These are phyloP conservation scores for Diprion similis DNA, from an alignment of 1,140 invertebrate species.

Conservation along the genomic window DNA sequence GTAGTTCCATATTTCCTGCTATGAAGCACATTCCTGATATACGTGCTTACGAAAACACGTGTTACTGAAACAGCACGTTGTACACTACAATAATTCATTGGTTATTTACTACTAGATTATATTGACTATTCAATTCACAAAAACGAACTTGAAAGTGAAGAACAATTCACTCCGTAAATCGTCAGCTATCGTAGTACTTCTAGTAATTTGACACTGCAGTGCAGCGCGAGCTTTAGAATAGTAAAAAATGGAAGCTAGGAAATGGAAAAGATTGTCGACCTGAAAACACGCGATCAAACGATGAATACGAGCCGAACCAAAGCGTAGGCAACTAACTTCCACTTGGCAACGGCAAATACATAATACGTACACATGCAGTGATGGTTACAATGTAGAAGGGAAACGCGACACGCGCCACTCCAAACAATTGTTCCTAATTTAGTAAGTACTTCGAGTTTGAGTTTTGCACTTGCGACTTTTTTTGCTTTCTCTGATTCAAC, in stretches of 20 bases:
- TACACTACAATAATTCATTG: no score
- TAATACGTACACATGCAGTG: background rate
- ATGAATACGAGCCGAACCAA: background rate
- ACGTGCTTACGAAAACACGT: no score
- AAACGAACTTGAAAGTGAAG: no score
- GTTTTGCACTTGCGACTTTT: background rate
- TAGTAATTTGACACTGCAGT: no score
- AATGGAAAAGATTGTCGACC: background rate
- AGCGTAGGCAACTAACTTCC: background rate
- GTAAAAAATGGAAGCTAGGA: background rate
- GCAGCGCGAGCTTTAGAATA: no score
- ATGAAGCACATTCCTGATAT: no score
- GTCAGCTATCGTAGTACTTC: no score
- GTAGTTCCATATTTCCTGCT: background rate
- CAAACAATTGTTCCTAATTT: background rate
- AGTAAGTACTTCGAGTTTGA: background rate
- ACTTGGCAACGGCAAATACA: background rate
- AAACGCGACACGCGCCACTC: background rate
- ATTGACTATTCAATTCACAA: no score
- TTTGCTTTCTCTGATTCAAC: background rate
- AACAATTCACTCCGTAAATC: no score
- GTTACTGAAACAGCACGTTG: no score
- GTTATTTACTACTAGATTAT: no score
- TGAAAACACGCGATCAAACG: background rate
- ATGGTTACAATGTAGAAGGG: background rate